A percentile compares a stretch with the other conserved stretches of the same genome.
Evolutionary conservation across 2,888 invertebrate species (phyloP).

Genomic region (Drosophila emarginata): DNA sequence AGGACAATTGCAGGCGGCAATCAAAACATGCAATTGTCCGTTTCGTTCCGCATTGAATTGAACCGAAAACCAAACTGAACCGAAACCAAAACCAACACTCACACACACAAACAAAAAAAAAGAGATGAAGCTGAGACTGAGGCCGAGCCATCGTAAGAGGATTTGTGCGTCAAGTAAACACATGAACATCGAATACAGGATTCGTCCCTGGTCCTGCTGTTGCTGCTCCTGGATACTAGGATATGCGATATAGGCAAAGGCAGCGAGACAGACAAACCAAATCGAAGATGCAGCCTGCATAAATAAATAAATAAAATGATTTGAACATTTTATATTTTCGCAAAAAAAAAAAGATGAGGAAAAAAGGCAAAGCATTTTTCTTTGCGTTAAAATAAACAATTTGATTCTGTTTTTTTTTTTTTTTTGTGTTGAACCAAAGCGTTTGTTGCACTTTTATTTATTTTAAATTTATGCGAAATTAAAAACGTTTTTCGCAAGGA

Average conservation of each 20-base stretch:
- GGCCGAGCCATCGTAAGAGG: slow-evolving; percentile 65
- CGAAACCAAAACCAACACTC: slow-evolving; percentile 21
- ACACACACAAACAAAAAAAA: slow-evolving; percentile 15
- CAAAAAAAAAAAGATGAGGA: slow-evolving; percentile 30
- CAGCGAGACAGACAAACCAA: slow-evolving; percentile 29
- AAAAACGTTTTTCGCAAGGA: slow-evolving; percentile 73
- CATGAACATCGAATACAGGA: slow-evolving; percentile 43
- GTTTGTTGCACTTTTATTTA: slow-evolving; percentile 59
- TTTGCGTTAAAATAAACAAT: slow-evolving; percentile 77
- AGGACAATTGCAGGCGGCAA: slow-evolving; percentile 78
- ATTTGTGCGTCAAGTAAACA: slow-evolving; percentile 78
- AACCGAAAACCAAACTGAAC: slow-evolving; percentile 43
- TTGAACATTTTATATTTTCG: slow-evolving; percentile 72
- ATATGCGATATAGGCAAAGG: slow-evolving; percentile 19
- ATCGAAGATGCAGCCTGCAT: slow-evolving; percentile 76
- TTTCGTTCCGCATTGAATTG: slow-evolving; percentile 68
- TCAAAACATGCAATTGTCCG: slow-evolving; percentile 77
- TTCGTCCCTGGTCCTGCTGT: slow-evolving; percentile 10
- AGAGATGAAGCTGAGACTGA: slow-evolving; percentile 38
- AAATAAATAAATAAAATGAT: slow-evolving; percentile 78
- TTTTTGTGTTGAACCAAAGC: slow-evolving; percentile 27
- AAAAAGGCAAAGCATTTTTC: slow-evolving; percentile 57
- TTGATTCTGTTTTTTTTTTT: slow-evolving; percentile 31
- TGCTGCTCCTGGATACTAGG: slow-evolving; percentile 12
- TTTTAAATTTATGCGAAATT: slow-evolving; percentile 76